phyloP scores from a whole-genome alignment of 2,113 vertebrate species.

The Pelobates fuscus region DNA sequence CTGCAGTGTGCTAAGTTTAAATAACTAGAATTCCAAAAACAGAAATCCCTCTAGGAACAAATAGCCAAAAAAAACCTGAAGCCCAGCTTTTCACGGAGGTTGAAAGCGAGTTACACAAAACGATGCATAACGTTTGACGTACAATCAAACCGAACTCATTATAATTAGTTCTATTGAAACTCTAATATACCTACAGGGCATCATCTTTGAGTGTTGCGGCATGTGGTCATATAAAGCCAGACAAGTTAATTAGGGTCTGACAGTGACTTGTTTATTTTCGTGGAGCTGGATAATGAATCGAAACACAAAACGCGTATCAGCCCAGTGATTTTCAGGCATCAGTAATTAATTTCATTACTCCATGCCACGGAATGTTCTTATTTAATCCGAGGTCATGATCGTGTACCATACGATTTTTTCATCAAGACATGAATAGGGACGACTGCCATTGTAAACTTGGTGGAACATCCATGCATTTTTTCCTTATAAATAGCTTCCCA shows the following conservation, averaged over 20 bases:
- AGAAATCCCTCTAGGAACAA: slow-evolving; percentile 31
- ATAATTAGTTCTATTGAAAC: slow-evolving; percentile 42
- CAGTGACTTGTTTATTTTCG: slow-evolving; percentile 19
- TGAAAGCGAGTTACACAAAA: slow-evolving; percentile 34
- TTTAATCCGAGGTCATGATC: slow-evolving; percentile 1
- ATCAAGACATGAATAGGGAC: neutral
- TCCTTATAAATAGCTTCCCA: too few relatives aligned
- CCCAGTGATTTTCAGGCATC: slow-evolving; percentile 10
- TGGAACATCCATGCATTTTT: neutral
- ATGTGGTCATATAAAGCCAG: slow-evolving; percentile 11
- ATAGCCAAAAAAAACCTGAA: slow-evolving; percentile 30
- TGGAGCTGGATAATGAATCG: neutral
- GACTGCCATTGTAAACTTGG: neutral
- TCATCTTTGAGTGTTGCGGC: slow-evolving; percentile 9
- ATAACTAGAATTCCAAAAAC: slow-evolving; percentile 43
- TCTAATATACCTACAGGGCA: slow-evolving; percentile 27
- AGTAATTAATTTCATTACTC: slow-evolving; percentile 17
- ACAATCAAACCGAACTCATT: neutral
- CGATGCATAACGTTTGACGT: slow-evolving; percentile 26
- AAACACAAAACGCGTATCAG: slow-evolving; percentile 11
- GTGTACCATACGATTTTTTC: neutral
- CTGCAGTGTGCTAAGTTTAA: slow-evolving; percentile 33
- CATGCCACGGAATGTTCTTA: neutral
- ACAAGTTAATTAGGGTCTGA: slow-evolving; percentile 35
- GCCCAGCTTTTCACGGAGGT: slow-evolving; percentile 38